A percentile compares a stretch with the other conserved stretches of the same genome.
phyloP scores from a whole-genome alignment of 2,797 vertebrate species.

The Girardinus metallicus region DNA sequence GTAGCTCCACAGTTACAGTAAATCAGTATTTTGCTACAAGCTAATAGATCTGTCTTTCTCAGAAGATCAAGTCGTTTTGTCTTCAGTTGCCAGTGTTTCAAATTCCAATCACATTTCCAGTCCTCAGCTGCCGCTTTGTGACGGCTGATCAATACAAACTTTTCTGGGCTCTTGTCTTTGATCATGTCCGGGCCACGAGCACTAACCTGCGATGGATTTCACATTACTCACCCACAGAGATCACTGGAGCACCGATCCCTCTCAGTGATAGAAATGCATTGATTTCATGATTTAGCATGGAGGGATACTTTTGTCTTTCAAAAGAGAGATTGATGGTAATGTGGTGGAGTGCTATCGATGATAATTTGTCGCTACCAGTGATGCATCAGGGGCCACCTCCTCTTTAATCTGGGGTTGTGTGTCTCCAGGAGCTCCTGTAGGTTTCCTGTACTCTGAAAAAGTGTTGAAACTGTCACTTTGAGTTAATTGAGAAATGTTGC shows the following conservation, averaged over 20 bases:
- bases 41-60: neutral
- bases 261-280: slow-evolving; percentile 68
- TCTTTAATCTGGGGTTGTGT: slow-evolving; percentile 45
- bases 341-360: slow-evolving; percentile 70
- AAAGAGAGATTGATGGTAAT: slow-evolving; percentile 74
- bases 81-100: slow-evolving; percentile 23
- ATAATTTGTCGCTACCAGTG: slow-evolving; percentile 65
- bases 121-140: slow-evolving; percentile 22
- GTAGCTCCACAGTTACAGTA: neutral
- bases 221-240: slow-evolving; percentile 72
- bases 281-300: slow-evolving; percentile 71
- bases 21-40: neutral
- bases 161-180: slow-evolving; percentile 72
- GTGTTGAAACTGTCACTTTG: slow-evolving; percentile 16
- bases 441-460: slow-evolving; percentile 34
- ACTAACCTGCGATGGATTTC: slow-evolving; percentile 75
- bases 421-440: slow-evolving; percentile 50
- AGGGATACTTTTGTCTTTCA: slow-evolving; percentile 73
- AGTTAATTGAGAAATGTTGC: neutral
- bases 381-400: slow-evolving; percentile 61
- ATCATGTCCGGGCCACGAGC: slow-evolving; percentile 60
- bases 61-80: slow-evolving; percentile 12
- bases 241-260: slow-evolving; percentile 64
- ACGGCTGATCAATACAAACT: slow-evolving; percentile 65
- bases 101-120: slow-evolving; percentile 36